A percentile compares a stretch with the other conserved stretches of the same genome.
phyloP scores from a whole-genome alignment of 2,888 invertebrate species.

The Cactoblastis cactorum region DNA sequence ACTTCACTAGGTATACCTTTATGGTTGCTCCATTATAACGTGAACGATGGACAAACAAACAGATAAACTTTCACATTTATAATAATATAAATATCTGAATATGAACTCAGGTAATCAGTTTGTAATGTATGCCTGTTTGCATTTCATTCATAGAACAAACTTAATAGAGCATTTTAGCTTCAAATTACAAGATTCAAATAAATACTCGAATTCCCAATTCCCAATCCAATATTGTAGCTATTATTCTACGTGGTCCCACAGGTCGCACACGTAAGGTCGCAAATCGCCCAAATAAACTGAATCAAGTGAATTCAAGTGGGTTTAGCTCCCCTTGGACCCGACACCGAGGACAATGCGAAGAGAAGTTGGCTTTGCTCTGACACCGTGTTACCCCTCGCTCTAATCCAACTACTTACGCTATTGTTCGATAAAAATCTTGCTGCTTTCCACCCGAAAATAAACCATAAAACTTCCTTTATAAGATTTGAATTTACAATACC shows the following conservation, averaged over 20 bases:
- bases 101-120: no score
- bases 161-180: background rate
- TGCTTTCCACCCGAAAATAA: constrained; percentile 28
- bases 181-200: constrained; percentile 19
- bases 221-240: constrained; percentile 41
- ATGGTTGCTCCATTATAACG: no score
- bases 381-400: constrained; percentile 47
- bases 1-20: no score
- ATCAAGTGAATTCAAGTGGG: constrained; percentile 37
- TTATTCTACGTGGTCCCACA: constrained; percentile 26
- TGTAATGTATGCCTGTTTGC: no score
- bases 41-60: no score
- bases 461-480: constrained; percentile 34
- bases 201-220: constrained; percentile 37
- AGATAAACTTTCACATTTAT: no score
- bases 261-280: constrained; percentile 27
- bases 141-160: background rate
- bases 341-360: constrained; percentile 36
- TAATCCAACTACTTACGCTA: constrained; percentile 48
- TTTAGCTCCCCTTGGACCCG: constrained; percentile 28
- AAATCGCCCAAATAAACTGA: constrained; percentile 27
- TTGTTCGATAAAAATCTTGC: constrained; percentile 35
- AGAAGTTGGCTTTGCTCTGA: constrained; percentile 38
- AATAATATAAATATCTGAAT: no score
- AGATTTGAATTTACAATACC: constrained; percentile 29